Base-by-base conservation (phyloP, 1,140 invertebrate genomes). In the Zaprionus inermis region DNA sequence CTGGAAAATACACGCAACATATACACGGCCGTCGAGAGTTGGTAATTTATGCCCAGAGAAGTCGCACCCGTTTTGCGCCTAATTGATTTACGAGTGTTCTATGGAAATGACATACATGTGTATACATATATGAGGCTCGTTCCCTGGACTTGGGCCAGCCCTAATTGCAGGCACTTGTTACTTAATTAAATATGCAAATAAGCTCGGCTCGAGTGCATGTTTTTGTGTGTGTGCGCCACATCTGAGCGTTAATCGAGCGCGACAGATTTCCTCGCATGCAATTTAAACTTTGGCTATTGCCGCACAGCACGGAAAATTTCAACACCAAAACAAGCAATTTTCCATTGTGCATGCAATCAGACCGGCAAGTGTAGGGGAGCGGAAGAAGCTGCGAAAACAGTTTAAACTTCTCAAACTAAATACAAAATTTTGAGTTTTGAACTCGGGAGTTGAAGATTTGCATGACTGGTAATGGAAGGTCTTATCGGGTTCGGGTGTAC, bases 161-260 rank as follows among this genome's bases (percentile, higher is more conserved):
- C 51, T 81, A 81, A 81, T 81, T 81, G 78, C 72, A 60, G 65
- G 75, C 76, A 78, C 76, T 81, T 81, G 78, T 81, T 81, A 78
- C 76, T 81, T 81, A 81, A 78, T 81, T 81, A 78, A 81, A 81
- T 59, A 38, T 56, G 54, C 51, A 54, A 30, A 54, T 54, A 30
- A 54, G 51, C 51, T n/a, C 51, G 12, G 55, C 32, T 38, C 20
- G 10, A 22, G 22, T 49, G 44, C 18, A 49, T 22, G 11, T 22
- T 1, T 12, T 12, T 7, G n/a, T 24, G 41, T 69, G 32, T 38
- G 18, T 51, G 46, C 20, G 28, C 16, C 44, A 2, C 44, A 28
- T 57, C 30, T 41, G 46, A 59, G 51, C 58, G 72, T 78, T 81
- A 81, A 78, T 78, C 72, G 78, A 78, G 72, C 68, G 72, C 54